phyloP scores from a whole-genome alignment of 2,113 vertebrate genomes.

The Psittacula cyanocephala region DNA sequence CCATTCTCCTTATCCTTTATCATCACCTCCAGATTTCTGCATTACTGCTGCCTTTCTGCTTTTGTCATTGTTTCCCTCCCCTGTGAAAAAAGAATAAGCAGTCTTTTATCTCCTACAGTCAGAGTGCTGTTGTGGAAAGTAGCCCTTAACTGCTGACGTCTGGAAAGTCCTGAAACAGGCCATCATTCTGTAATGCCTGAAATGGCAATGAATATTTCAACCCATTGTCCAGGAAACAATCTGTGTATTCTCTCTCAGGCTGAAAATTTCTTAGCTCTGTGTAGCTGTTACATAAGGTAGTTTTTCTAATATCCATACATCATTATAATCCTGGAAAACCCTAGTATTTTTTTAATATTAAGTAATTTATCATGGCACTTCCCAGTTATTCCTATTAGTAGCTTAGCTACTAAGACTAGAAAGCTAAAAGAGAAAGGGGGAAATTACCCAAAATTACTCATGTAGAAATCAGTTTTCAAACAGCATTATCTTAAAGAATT shows the following conservation, averaged over 20 bases:
- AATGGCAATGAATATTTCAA: not conserved
- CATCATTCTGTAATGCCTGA: conserved; percentile 19
- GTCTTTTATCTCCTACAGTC: conserved; percentile 42
- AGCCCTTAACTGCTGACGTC: conserved; percentile 9
- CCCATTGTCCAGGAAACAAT: conserved; percentile 1
- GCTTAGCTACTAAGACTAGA: not conserved
- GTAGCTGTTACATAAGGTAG: not conserved
- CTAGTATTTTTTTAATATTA: not conserved
- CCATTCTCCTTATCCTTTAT: not conserved
- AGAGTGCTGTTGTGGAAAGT: conserved; percentile 40
- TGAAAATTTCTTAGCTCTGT: not conserved
- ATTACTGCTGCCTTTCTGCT: conserved; percentile 48
- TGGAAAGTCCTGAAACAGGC: not conserved
- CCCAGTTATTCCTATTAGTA: not conserved
- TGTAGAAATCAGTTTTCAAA: not conserved
- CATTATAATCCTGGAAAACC: not conserved
- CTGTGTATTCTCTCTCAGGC: not conserved
- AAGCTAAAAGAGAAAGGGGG: not conserved
- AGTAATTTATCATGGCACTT: not conserved
- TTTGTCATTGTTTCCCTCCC: conserved; percentile 50
- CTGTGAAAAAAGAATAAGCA: conserved; percentile 19
- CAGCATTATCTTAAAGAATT: not conserved
- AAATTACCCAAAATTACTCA: not conserved
- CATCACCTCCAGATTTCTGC: conserved; percentile 32
- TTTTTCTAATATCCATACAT: not conserved